Base-by-base conservation (phyloP, 2,888 invertebrate genomes). In the Oscheius sp. region DNA sequence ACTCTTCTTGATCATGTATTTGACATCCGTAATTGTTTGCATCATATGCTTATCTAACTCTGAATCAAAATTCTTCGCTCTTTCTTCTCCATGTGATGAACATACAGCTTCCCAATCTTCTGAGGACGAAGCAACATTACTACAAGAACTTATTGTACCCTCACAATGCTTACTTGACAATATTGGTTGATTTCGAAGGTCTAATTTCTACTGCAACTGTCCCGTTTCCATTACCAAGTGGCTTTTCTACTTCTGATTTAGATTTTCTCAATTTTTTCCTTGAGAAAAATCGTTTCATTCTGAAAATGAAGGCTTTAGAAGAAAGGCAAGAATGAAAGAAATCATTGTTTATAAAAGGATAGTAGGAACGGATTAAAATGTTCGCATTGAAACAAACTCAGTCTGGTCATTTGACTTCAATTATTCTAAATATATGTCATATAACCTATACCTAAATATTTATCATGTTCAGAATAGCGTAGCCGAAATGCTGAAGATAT, bases 1-100 rank as follows among this genome's bases (percentile, higher is more conserved):
- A 24, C 81, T 80, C 59, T 80, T 71, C 57, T 82, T 85, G 36
- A 77, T 72, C 67, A 82, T 78, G 67, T 82, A 85, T 71, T 85
- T 85, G 32, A 84, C 84, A 67, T 85, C 85, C 4, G 82, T 84
- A 67, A 85, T 83, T 8, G 81, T 84, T 69, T 84, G 83, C 85
- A 85, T 85, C 80, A 85, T 78, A 64, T 81, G 80, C 59, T 80
- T 75, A 54, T 85, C 85, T 45, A 85, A 44, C 49, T 84, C 80
- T 1, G 81, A 75, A 64, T 84, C 81, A 64, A 81, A 80, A 20
- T 79, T 76, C 45, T 77, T 80, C 24, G 71, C 51, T 0, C 73
- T 66, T 26, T 77, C 79, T 32, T 77, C 79, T 14, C 77, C 75
- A 22, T 73, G 75, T n/a, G 77, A 75, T 2, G 77, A 77, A 49